Percentiles rank a stretch among this genome's conserved stretches.
Conservation (phyloP, 2,113 vertebrate genomes). For the Emydura subglobosa region DNA sequence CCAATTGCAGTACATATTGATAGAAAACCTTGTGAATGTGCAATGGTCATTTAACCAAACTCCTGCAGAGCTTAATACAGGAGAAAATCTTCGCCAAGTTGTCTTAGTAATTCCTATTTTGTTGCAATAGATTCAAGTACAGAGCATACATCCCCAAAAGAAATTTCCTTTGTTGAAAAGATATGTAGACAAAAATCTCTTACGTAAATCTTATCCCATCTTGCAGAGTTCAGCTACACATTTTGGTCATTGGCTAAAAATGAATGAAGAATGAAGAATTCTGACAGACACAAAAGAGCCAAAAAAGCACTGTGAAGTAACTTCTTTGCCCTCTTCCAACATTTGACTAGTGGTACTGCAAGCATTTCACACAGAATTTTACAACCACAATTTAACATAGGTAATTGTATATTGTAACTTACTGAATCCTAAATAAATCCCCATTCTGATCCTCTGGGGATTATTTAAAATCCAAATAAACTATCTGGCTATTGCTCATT, state of each 20-base stretch:
- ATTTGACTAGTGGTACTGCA: neutral
- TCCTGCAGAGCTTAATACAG: neutral
- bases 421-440: slow-evolving; percentile 54
- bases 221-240: neutral
- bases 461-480: slow-evolving; percentile 74
- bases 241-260: slow-evolving; percentile 40
- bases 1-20: neutral
- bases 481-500: slow-evolving; percentile 71
- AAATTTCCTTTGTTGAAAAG: slow-evolving; percentile 12
- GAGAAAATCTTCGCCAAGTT: neutral
- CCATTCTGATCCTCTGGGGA: slow-evolving; percentile 58
- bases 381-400: slow-evolving; percentile 55
- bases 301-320: slow-evolving; percentile 25
- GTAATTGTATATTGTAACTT: slow-evolving; percentile 41
- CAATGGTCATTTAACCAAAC: slow-evolving; percentile 40
- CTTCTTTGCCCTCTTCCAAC: neutral
- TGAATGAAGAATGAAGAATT: slow-evolving; percentile 34
- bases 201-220: neutral
- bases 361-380: neutral
- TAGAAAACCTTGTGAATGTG: neutral
- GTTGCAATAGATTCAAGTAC: slow-evolving; percentile 3
- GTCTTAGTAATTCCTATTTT: slow-evolving; percentile 16
- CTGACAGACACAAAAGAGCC: slow-evolving; percentile 24
- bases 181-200: neutral
- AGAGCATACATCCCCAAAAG: slow-evolving; percentile 17